Conservation (phyloP, 2,113 vertebrate species). For the Abramis brama region DNA sequence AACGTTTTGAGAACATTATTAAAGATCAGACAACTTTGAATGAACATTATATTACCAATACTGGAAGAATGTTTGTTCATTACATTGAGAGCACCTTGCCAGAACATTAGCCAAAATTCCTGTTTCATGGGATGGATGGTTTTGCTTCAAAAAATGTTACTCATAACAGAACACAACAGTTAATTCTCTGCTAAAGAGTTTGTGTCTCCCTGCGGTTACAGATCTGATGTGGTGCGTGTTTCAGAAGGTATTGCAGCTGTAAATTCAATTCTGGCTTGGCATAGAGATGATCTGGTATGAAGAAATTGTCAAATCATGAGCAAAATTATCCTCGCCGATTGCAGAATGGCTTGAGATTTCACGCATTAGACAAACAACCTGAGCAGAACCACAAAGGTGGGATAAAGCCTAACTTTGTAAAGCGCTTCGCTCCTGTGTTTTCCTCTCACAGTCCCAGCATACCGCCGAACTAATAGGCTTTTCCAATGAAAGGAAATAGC, state of each 20-base stretch:
- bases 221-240: background rate
- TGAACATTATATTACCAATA: too few relatives aligned
- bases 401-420: constrained; percentile 49
- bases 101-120: too few relatives aligned
- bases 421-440: constrained; percentile 45
- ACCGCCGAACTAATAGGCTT: constrained; percentile 57
- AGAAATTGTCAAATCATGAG: constrained; percentile 59
- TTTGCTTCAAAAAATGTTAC: background rate
- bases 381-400: constrained; percentile 39
- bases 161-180: background rate
- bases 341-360: constrained; percentile 56
- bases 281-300: constrained; percentile 27
- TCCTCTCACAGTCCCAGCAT: constrained; percentile 44
- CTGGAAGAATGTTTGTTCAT: too few relatives aligned
- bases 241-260: background rate
- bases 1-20: too few relatives aligned
- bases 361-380: constrained; percentile 63
- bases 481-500: constrained; percentile 64
- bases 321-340: constrained; percentile 53
- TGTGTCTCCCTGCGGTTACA: background rate
- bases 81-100: too few relatives aligned
- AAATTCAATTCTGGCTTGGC: constrained; percentile 16
- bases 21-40: too few relatives aligned
- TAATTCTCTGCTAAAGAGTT: constrained; percentile 12
- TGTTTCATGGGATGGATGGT: background rate